Conservation (phyloP, 2,888 invertebrate genomes). For the Amphimallon solstitiale region DNA sequence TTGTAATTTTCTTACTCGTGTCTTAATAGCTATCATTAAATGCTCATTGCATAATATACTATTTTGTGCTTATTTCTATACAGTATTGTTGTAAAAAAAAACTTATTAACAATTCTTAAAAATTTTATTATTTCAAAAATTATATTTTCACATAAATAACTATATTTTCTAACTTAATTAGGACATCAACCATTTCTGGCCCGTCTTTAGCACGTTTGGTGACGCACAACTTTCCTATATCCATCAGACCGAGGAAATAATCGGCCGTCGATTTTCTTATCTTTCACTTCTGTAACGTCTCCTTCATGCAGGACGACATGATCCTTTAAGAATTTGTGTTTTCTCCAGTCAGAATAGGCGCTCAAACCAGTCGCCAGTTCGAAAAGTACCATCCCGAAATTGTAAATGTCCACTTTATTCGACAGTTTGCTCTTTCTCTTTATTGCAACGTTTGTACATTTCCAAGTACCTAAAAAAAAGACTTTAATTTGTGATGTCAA, state of each 20-base stretch:
- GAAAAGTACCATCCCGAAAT: constrained; percentile 89
- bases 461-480: no score
- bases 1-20: no score
- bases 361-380: constrained; percentile 83
- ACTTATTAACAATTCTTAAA: no score
- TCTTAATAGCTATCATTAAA: no score
- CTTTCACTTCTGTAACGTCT: constrained; percentile 64
- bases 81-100: no score
- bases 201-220: constrained; percentile 71
- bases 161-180: constrained; percentile 53
- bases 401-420: constrained; percentile 92
- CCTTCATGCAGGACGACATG: constrained; percentile 66
- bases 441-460: no score
- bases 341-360: constrained; percentile 71
- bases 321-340: constrained; percentile 69
- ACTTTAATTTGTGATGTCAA: no score
- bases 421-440: constrained; percentile 78
- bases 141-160: no score
- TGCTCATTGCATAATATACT: no score
- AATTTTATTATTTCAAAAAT: no score
- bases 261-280: constrained; percentile 62
- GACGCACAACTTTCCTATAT: constrained; percentile 77
- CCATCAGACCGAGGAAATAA: constrained; percentile 70
- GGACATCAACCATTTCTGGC: constrained; percentile 81
- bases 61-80: no score